These are phyloP conservation scores for Drosophila silvestris DNA, from an alignment of 2,888 invertebrate species.

Conservation along the genomic window DNA sequence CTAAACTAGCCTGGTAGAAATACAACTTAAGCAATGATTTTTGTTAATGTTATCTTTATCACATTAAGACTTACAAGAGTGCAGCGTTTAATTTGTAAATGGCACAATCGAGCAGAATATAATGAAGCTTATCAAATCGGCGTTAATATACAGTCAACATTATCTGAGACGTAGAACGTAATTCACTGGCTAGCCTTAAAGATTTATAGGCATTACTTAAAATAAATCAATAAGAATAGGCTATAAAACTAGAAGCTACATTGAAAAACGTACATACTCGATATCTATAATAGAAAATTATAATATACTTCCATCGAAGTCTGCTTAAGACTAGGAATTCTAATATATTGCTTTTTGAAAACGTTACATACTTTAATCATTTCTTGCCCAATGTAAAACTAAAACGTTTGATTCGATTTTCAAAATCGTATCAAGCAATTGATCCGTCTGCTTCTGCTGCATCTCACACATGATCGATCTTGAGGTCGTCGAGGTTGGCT, in stretches of 20 bases:
- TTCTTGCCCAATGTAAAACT: neutral
- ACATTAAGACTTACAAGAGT: neutral
- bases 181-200: neutral
- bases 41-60: neutral
- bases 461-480: conserved; percentile 67
- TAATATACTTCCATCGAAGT: neutral
- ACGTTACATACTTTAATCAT: conserved; percentile 11
- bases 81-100: neutral
- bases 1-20: neutral
- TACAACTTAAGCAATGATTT: neutral
- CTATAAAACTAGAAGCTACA: neutral
- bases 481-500: conserved; percentile 57
- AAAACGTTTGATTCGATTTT: conserved; percentile 41
- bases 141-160: neutral
- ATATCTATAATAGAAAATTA: neutral
- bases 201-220: neutral
- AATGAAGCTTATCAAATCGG: neutral
- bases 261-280: neutral
- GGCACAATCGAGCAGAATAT: neutral
- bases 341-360: conserved; percentile 52
- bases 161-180: neutral
- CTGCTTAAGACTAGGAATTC: conserved; percentile 25
- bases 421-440: conserved; percentile 32
- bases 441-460: too few relatives aligned
- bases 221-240: neutral